These are phyloP conservation scores for Echinarachnius parma DNA, from an alignment of 53 echinoderm and acorn worm genomes.

Conservation along the genomic window DNA sequence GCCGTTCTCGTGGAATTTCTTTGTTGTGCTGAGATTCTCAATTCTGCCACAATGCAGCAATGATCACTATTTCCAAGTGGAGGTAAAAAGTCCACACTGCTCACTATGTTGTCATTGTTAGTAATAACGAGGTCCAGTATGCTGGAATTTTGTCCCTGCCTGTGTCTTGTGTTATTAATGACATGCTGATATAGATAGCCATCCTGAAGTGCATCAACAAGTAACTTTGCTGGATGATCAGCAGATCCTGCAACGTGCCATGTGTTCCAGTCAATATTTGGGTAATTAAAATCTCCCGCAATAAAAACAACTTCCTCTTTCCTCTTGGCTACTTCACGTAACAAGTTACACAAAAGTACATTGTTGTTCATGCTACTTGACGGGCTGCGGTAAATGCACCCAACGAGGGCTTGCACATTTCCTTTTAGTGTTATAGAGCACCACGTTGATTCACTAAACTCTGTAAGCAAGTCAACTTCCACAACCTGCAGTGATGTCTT, in stretches of 20 bases:
- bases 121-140: constrained; percentile 16
- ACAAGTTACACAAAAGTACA: neutral
- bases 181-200: constrained; percentile 9
- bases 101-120: neutral
- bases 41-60: constrained; percentile 2
- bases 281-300: constrained; percentile 14
- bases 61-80: constrained; percentile 24
- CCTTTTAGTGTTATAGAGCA: constrained; percentile 7
- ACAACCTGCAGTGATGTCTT: constrained; percentile 6
- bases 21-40: neutral
- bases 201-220: constrained; percentile 18
- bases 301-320: constrained; percentile 11
- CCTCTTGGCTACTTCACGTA: neutral
- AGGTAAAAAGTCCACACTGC: neutral
- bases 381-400: constrained; percentile 18
- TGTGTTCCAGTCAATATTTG: constrained; percentile 7
- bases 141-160: constrained; percentile 15
- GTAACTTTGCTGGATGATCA: neutral
- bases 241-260: neutral
- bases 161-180: neutral
- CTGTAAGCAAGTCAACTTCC: constrained; percentile 9
- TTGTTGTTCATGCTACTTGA: constrained; percentile 3
- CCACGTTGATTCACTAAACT: constrained; percentile 13
- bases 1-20: neutral
- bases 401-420: neutral